These are phyloP conservation scores for Pangasius mekongensis DNA, from an alignment of 2,797 vertebrate genomes.

Conservation along the genomic window DNA sequence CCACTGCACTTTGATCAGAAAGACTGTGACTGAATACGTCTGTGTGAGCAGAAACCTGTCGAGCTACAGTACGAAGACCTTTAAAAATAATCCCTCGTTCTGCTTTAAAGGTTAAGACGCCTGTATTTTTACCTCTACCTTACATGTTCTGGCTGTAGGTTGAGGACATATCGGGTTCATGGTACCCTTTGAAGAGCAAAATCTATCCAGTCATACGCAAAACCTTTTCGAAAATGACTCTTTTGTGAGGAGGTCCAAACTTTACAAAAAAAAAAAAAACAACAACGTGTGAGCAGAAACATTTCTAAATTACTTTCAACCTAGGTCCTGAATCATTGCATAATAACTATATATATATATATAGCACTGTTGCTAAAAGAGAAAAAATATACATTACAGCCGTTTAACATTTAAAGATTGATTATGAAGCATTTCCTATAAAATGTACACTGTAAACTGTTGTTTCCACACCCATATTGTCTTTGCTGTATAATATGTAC, in stretches of 20 bases:
- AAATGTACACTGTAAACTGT: conserved; percentile 64
- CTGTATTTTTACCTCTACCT: not conserved
- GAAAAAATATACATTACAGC: conserved; percentile 19
- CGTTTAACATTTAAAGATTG: conserved; percentile 13
- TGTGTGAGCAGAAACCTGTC: conserved; percentile 18
- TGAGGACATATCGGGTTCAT: not conserved
- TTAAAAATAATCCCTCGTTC: not conserved
- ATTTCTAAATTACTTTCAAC: not conserved
- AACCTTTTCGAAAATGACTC: not conserved
- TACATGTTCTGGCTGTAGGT: not conserved
- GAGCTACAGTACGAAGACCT: not conserved
- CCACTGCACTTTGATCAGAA: conserved; percentile 70
- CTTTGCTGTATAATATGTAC: conserved; percentile 78
- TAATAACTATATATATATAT: conserved; percentile 42
- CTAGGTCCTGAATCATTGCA: not conserved
- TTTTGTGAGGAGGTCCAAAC: not conserved
- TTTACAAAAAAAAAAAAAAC: too few relatives aligned
- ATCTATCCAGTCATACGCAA: too few relatives aligned
- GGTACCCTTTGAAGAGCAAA: not conserved
- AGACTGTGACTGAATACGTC: conserved; percentile 33
- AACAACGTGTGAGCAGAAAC: not conserved
- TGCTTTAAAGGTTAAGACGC: not conserved
- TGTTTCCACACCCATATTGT: conserved; percentile 63
- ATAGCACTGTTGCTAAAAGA: conserved; percentile 12
- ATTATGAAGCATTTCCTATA: conserved; percentile 39